phyloP scores from a whole-genome alignment of 2,797 vertebrate genomes.

The Nasua narica region DNA sequence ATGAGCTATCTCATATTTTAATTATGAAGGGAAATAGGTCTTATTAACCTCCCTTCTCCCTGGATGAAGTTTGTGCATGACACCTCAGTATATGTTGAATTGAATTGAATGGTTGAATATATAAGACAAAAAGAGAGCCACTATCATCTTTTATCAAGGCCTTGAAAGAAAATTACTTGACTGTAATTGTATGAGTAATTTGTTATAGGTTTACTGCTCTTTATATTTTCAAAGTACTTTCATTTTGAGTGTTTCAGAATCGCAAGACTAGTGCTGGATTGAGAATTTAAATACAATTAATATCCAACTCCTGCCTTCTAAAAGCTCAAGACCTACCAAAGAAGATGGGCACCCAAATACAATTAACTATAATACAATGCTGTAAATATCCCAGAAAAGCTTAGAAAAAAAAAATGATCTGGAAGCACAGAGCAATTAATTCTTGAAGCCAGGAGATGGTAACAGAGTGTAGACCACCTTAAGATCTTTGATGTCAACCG shows the following conservation, averaged over 20 bases:
- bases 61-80: not conserved
- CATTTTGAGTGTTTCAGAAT: slow-evolving; percentile 10
- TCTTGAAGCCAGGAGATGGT: not conserved
- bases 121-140: not conserved
- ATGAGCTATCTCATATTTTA: not conserved
- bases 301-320: not conserved
- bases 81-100: not conserved
- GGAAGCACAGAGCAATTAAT: not conserved
- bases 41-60: not conserved
- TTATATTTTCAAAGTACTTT: not conserved
- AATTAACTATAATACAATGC: not conserved
- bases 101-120: not conserved
- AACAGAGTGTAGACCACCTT: not conserved
- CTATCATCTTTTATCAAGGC: not conserved
- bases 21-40: not conserved
- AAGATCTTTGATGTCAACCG: not conserved
- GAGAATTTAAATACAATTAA: slow-evolving; percentile 6
- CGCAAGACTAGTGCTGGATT: not conserved
- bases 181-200: not conserved
- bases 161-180: not conserved
- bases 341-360: not conserved
- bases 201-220: not conserved
- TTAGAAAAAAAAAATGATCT: not conserved
- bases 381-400: not conserved
- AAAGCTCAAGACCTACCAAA: not conserved